These are phyloP conservation scores for Chrysina gloriosa DNA, from an alignment of 2,888 invertebrate species.

Conservation along the genomic window DNA sequence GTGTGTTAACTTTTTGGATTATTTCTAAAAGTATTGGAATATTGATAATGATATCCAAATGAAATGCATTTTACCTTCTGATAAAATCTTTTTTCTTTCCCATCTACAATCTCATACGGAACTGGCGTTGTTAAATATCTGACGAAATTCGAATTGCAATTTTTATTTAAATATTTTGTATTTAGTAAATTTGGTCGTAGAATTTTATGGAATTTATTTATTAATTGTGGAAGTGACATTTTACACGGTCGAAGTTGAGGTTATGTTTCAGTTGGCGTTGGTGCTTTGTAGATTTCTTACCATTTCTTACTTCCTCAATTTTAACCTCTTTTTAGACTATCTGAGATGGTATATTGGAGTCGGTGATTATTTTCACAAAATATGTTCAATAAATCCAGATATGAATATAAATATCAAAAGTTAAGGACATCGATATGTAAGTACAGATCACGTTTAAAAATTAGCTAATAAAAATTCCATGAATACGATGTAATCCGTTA, in stretches of 20 bases:
- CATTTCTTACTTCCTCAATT: no score
- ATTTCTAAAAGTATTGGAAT: slow-evolving; percentile 64
- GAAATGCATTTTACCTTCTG: slow-evolving; percentile 50
- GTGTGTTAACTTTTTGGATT: slow-evolving; percentile 73
- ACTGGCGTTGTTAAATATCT: slow-evolving; percentile 21
- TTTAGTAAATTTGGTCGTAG: neutral
- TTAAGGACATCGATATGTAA: no score
- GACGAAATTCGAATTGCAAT: neutral
- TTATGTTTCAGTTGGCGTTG: neutral
- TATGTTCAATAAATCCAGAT: no score
- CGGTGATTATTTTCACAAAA: no score
- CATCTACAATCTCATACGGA: slow-evolving; percentile 59
- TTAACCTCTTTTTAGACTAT: no score
- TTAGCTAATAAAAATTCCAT: no score
- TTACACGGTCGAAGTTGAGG: neutral
- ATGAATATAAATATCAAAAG: no score
- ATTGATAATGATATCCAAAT: neutral
- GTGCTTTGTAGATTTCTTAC: no score
- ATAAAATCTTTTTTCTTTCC: slow-evolving; percentile 52
- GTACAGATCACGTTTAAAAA: no score
- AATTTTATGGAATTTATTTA: neutral
- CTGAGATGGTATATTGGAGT: no score
- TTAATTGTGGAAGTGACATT: slow-evolving; percentile 9
- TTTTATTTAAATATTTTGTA: neutral
- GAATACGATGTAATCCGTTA: no score